Percentiles rank a stretch among this genome's conserved stretches.
phyloP scores from a whole-genome alignment of 2,888 invertebrate species.

The Dyspetes luteomarginatus region DNA sequence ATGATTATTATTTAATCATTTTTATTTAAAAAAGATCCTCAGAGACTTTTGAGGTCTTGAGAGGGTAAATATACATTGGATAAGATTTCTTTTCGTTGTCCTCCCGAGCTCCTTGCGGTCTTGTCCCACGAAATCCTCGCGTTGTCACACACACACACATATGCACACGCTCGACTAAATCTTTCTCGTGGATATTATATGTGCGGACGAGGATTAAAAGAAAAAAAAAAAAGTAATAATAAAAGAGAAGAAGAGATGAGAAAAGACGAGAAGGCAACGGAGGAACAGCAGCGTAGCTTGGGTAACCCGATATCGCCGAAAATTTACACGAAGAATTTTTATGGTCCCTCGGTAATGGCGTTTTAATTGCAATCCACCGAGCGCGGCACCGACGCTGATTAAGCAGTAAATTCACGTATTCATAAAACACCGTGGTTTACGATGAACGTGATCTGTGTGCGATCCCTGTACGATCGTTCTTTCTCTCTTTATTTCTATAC shows the following conservation, averaged over 20 bases:
- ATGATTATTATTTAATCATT: constrained; percentile 36
- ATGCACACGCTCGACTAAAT: not conserved
- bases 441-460: constrained; percentile 68
- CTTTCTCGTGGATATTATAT: constrained; percentile 37
- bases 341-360: constrained; percentile 76
- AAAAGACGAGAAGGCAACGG: constrained; percentile 50
- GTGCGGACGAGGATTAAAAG: constrained; percentile 39
- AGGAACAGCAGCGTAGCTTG: constrained; percentile 21
- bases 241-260: constrained; percentile 43
- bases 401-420: constrained; percentile 80
- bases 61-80: constrained; percentile 18
- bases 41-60: not conserved
- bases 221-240: constrained; percentile 15
- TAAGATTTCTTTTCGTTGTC: constrained; percentile 46
- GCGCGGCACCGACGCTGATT: constrained; percentile 75
- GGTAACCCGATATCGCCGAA: constrained; percentile 76
- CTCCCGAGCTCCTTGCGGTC: constrained; percentile 21
- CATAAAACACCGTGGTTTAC: constrained; percentile 77
- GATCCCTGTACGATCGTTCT: constrained; percentile 33
- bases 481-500: constrained; percentile 1
- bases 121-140: not conserved
- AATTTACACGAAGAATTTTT: constrained; percentile 75
- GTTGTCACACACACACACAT: not conserved
- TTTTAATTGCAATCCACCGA: constrained; percentile 77
- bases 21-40: constrained; percentile 28